Percentiles rank a stretch among this genome's conserved stretches.
These are phyloP conservation scores for Triops longicaudatus DNA, from an alignment of 1,140 invertebrate genomes.

Conservation along the genomic window DNA sequence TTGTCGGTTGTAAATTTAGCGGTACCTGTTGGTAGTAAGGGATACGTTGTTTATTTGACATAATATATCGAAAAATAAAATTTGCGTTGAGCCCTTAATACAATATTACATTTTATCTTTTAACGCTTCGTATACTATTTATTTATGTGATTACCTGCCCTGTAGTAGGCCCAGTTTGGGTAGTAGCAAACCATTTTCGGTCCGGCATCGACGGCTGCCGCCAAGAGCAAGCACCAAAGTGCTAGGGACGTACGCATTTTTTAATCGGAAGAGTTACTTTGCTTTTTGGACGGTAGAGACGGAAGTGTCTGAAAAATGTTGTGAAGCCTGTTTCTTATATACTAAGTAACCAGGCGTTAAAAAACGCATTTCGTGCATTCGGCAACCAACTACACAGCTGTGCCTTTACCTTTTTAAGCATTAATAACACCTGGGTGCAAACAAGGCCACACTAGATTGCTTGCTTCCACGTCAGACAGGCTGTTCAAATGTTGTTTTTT, in stretches of 20 bases:
- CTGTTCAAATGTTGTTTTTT: too few relatives aligned
- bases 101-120: too few relatives aligned
- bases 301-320: too few relatives aligned
- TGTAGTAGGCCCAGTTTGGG: constrained; percentile 33
- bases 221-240: not conserved
- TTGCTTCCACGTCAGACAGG: not conserved
- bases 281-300: too few relatives aligned
- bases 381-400: not conserved
- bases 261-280: not conserved
- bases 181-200: constrained; percentile 33
- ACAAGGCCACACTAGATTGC: not conserved
- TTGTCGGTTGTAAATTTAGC: constrained; percentile 39
- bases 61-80: too few relatives aligned
- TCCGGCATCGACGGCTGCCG: not conserved
- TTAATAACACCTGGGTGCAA: not conserved
- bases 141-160: constrained; percentile 21
- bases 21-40: constrained; percentile 2
- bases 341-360: not conserved
- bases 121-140: too few relatives aligned
- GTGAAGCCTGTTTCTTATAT: not conserved
- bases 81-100: too few relatives aligned
- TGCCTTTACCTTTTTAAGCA: not conserved
- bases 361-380: not conserved
- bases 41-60: too few relatives aligned
- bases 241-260: not conserved